These are phyloP conservation scores for Paedocypris micromegethes DNA, from an alignment of 2,797 vertebrate genomes.

Conservation along the genomic window DNA sequence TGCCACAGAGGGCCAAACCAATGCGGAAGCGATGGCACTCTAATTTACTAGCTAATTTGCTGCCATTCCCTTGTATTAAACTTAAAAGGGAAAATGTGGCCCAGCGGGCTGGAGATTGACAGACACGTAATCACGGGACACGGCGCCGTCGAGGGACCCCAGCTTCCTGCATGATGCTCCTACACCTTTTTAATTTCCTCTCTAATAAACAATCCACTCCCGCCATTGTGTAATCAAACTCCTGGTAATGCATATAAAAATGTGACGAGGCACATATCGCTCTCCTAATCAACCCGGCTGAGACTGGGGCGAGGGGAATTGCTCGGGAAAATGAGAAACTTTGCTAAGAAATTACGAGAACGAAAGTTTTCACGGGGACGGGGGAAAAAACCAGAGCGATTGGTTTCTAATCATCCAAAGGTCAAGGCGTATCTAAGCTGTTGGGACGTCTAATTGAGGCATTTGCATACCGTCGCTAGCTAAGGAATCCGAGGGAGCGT, in stretches of 20 bases:
- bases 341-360: slow-evolving; percentile 24
- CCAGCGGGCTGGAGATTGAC: slow-evolving; percentile 61
- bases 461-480: slow-evolving; percentile 59
- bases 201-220: slow-evolving; percentile 64
- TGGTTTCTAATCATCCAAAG: slow-evolving; percentile 58
- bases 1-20: slow-evolving; percentile 45
- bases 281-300: slow-evolving; percentile 55
- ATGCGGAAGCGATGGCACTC: slow-evolving; percentile 53
- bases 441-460: slow-evolving; percentile 55
- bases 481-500: slow-evolving; percentile 42
- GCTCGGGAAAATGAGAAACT: slow-evolving; percentile 62
- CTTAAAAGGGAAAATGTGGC: slow-evolving; percentile 64
- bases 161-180: slow-evolving; percentile 41
- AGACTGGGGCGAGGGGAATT: slow-evolving; percentile 53
- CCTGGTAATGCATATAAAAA: slow-evolving; percentile 62
- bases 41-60: slow-evolving; percentile 72
- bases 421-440: slow-evolving; percentile 55
- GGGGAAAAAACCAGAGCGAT: background rate
- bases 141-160: slow-evolving; percentile 40
- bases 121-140: slow-evolving; percentile 61
- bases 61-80: slow-evolving; percentile 65
- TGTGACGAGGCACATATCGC: slow-evolving; percentile 59
- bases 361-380: slow-evolving; percentile 20
- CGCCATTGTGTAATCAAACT: slow-evolving; percentile 64
- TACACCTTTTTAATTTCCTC: slow-evolving; percentile 66